phyloP scores from a whole-genome alignment of 2,113 vertebrate genomes.

The Patagioenas fasciata region DNA sequence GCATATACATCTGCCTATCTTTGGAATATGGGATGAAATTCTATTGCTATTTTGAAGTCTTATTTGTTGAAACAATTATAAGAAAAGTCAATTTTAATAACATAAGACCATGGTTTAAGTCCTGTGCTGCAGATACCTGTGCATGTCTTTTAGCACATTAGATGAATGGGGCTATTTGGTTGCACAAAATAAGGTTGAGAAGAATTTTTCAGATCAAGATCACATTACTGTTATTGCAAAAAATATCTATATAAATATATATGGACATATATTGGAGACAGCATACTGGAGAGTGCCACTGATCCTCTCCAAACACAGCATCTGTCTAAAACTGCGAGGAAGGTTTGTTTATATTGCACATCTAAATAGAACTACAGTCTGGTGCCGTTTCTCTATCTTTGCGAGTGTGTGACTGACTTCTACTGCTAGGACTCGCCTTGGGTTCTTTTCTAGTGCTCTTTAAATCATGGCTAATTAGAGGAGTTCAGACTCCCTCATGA shows the following conservation, averaged over 20 bases:
- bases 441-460: conserved; percentile 11
- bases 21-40: not conserved
- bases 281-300: not conserved
- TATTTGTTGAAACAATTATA: not conserved
- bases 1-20: not conserved
- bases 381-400: not conserved
- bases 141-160: not conserved
- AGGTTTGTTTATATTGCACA: not conserved
- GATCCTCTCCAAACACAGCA: not conserved
- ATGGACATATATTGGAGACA: not conserved
- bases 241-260: not conserved
- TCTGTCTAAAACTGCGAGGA: not conserved
- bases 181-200: not conserved
- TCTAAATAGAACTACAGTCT: not conserved
- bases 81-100: not conserved
- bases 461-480: conserved; percentile 27
- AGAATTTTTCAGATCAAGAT: not conserved
- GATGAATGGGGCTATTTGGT: not conserved
- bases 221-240: not conserved
- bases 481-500: not conserved
- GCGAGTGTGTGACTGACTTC: not conserved
- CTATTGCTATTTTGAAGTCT: not conserved
- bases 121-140: not conserved
- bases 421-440: not conserved
- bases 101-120: not conserved